Evolutionary conservation across 2,113 vertebrate species (phyloP).

Genomic region (Pseudopipra pipra): DNA sequence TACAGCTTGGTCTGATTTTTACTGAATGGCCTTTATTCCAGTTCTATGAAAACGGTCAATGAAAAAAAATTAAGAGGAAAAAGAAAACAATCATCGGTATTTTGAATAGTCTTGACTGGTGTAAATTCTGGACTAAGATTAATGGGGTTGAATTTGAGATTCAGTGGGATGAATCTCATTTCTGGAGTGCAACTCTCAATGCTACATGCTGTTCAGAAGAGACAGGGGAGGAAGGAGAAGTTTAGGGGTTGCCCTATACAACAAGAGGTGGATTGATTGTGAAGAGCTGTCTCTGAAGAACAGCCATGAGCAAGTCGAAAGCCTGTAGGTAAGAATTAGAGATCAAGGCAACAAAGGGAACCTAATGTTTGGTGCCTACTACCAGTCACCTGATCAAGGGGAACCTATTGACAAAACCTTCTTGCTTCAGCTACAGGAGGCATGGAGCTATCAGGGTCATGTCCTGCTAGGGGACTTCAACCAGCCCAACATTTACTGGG

Average conservation of each 20-base stretch:
- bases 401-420: not conserved
- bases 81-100: not conserved
- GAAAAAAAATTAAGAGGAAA: not conserved
- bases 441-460: rapidly evolving
- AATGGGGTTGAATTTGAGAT: not conserved
- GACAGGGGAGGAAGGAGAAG: not conserved
- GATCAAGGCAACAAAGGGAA: not conserved
- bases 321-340: not conserved
- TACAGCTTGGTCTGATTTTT: not conserved
- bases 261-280: not conserved
- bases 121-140: not conserved
- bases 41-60: not conserved
- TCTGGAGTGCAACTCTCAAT: not conserved
- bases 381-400: not conserved
- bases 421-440: not conserved
- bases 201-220: not conserved
- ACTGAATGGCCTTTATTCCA: not conserved
- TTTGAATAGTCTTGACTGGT: not conserved
- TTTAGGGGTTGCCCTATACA: not conserved
- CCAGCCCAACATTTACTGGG: rapidly evolving
- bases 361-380: not conserved
- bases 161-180: not conserved
- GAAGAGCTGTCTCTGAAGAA: not conserved
- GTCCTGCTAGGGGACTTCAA: not conserved
- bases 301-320: not conserved